Conservation (phyloP, 1,140 invertebrate species). For the Antheraea pernyi region DNA sequence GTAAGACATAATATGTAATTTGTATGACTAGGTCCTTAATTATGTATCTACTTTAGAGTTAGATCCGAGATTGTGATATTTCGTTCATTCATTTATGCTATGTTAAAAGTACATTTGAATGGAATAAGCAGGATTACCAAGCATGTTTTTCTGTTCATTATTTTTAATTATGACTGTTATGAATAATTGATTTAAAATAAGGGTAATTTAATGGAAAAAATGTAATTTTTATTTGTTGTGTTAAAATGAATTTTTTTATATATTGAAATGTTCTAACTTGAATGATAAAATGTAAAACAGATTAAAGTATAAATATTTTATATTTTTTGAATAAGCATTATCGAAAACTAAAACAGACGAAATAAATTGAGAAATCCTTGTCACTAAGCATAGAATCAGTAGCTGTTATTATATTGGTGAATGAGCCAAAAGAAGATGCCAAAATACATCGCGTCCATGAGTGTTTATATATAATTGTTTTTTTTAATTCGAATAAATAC, state of each 20-base stretch:
- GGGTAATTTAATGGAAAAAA: too few species aligned
- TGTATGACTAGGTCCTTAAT: background rate
- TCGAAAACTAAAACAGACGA: too few species aligned
- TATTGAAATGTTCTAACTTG: too few species aligned
- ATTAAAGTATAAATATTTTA: too few species aligned
- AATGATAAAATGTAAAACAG: too few species aligned
- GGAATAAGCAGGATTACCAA: background rate
- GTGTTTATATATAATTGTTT: constrained; percentile 30
- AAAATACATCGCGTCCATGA: constrained; percentile 65
- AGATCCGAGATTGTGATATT: constrained; percentile 69
- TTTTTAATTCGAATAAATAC: constrained; percentile 40
- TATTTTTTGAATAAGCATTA: too few species aligned
- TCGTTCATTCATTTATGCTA: constrained; percentile 32
- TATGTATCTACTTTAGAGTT: constrained; percentile 46
- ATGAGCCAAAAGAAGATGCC: constrained; percentile 71
- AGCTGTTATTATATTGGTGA: constrained; percentile 50
- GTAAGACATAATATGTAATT: background rate
- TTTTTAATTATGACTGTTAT: too few species aligned
- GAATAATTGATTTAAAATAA: too few species aligned
- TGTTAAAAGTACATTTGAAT: background rate
- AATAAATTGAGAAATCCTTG: background rate
- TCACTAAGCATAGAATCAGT: constrained; percentile 17
- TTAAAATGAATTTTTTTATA: too few species aligned
- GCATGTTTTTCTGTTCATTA: constrained; percentile 3
- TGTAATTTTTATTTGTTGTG: too few species aligned